Conservation (phyloP, 2,888 invertebrate species). For the Cantharis flavilabris region DNA sequence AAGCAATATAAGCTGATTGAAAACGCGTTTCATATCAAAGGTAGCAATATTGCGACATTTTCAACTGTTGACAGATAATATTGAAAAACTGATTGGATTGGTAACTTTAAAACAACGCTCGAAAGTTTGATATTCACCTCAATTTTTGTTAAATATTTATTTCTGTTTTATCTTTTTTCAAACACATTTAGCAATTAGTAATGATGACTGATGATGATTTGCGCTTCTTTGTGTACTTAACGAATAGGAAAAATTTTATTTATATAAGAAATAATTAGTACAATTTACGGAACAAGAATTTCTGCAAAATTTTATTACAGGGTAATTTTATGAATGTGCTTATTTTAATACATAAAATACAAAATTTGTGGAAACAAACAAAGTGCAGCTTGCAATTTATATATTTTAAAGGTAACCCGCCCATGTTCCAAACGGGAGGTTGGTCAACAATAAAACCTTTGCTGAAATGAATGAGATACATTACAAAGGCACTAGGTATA, state of each 20-base stretch:
- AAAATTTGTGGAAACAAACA: neutral
- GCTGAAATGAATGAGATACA: conserved; percentile 49
- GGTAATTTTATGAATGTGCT: neutral
- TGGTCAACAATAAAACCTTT: conserved; percentile 50
- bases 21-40: conserved; percentile 30
- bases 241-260: neutral
- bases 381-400: conserved; percentile 33
- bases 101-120: conserved; percentile 21
- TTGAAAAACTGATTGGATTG: conserved; percentile 29
- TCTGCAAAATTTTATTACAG: neutral
- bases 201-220: neutral
- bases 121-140: conserved; percentile 15
- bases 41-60: conserved; percentile 28
- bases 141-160: conserved; percentile 8
- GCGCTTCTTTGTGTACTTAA: too few relatives aligned
- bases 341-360: neutral
- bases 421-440: conserved; percentile 45
- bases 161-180: neutral
- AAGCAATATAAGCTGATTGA: conserved; percentile 30
- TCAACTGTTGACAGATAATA: conserved; percentile 30
- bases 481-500: conserved; percentile 26
- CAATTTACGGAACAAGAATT: neutral
- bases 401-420: conserved; percentile 43
- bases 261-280: neutral
- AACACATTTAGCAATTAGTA: neutral